phyloP scores from a whole-genome alignment of 1,140 invertebrate species.

The Trichonephila inaurata region DNA sequence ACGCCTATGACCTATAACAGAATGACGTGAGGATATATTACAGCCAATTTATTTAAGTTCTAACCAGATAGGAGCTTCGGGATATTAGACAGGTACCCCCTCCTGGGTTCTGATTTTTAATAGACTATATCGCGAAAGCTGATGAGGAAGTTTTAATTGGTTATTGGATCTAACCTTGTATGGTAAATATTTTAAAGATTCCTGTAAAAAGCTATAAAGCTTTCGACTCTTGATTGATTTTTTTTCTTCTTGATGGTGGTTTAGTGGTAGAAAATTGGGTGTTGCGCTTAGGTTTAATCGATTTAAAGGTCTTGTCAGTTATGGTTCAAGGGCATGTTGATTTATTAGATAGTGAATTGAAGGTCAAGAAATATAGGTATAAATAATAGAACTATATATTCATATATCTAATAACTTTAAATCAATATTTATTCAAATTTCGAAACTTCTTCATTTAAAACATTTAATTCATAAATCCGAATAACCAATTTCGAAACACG shows the following conservation, averaged over 20 bases:
- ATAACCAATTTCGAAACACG: too few relatives aligned
- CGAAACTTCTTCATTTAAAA: too few relatives aligned
- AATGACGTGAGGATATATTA: slow-evolving; percentile 13
- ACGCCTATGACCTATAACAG: slow-evolving; percentile 5
- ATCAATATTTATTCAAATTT: too few relatives aligned
- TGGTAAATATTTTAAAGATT: neutral
- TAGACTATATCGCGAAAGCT: neutral
- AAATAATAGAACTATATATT: too few relatives aligned
- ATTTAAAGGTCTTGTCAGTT: neutral
- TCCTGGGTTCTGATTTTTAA: neutral
- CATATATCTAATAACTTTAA: too few relatives aligned
- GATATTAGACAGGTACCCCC: neutral
- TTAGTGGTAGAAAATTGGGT: neutral
- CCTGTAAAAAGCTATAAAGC: neutral
- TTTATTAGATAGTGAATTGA: neutral
- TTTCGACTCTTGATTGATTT: neutral
- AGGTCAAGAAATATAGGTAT: neutral
- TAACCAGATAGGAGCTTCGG: neutral
- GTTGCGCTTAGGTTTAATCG: neutral
- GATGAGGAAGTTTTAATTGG: neutral
- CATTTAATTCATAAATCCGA: too few relatives aligned
- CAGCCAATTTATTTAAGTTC: slow-evolving; percentile 2
- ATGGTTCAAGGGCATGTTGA: neutral
- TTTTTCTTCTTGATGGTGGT: neutral
- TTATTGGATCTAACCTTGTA: neutral